Evolutionary conservation across 1,140 invertebrate genomes (phyloP), one percentile per base, ranked within the genome.

Genomic region (Cardiocondyla obscurior): DNA sequence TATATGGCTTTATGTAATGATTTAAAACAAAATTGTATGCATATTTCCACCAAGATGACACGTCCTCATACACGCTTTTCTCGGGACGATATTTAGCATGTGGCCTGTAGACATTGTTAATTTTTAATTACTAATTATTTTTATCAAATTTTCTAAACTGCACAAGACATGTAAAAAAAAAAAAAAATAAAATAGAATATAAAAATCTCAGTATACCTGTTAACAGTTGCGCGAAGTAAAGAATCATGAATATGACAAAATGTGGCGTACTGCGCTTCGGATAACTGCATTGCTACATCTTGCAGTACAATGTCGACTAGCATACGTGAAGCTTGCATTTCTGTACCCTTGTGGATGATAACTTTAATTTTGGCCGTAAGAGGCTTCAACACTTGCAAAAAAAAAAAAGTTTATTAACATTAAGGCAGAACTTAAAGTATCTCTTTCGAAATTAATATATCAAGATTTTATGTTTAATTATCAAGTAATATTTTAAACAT

Each of bases 311-410:
- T 95, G 89, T 98, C 97, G 5, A 97, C 94, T 53, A 97, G 92
- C 76, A 97, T 94, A 69, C 96, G 95, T 14, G 96, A 96, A n/a
- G 97, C 96, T 82, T 96, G 94, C 0, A 95, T 95, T 85, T 96
- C 95, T 42, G 95, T 96, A 5, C 96, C 96, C 88, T 96, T 96
- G 85, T 96, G 97, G 62, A 97, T 96, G 28, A 97, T 96, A 36
- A 97, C 95, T 93, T 97, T 97, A n/a, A 97, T 95, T 91, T 97
- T 97, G 51, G 96, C 96, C 0, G 96, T 96, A 46, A 97, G 95
- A 19, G 97, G 97, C 90, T 97, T 96, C 42, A 97, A 85, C 83
- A 97, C 96, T 97, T 90, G 30, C 70, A 83, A 65, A 10, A 84
- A 89, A 73, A n/a, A 49, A 72, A 1, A 51, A 57, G 39, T 28